Evolutionary conservation across 2,888 invertebrate genomes (phyloP).

Genomic region (Heliconius cydno): DNA sequence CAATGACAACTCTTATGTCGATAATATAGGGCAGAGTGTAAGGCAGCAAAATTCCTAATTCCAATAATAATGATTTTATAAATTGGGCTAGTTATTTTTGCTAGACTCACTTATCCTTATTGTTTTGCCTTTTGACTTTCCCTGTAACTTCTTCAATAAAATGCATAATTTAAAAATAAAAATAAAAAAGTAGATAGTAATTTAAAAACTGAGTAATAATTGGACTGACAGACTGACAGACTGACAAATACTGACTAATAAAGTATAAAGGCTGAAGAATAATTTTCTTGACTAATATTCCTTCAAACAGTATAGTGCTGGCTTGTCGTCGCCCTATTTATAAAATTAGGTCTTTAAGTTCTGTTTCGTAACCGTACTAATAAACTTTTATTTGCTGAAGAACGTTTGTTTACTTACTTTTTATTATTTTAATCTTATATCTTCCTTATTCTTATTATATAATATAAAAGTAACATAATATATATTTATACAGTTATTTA

Average conservation of each 20-base stretch:
- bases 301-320: neutral
- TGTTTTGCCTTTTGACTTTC: too few relatives aligned
- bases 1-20: neutral
- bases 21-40: neutral
- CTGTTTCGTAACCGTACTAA: neutral
- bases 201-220: too few relatives aligned
- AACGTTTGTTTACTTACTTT: neutral
- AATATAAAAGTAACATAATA: too few relatives aligned
- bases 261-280: neutral
- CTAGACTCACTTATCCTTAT: neutral
- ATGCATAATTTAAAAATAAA: neutral
- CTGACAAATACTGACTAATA: too few relatives aligned
- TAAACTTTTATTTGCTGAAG: neutral
- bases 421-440: neutral
- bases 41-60: constrained; percentile 9
- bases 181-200: neutral
- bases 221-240: too few relatives aligned
- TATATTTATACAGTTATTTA: too few relatives aligned
- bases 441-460: too few relatives aligned
- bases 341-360: neutral
- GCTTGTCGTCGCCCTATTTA: neutral
- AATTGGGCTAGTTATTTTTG: neutral
- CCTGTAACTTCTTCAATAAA: neutral
- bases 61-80: neutral
- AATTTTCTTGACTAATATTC: neutral